Evolutionary conservation across 2,797 vertebrate genomes (phyloP), one percentile per base, ranked within the genome.

Genomic region (Acanthurus leucopareius): DNA sequence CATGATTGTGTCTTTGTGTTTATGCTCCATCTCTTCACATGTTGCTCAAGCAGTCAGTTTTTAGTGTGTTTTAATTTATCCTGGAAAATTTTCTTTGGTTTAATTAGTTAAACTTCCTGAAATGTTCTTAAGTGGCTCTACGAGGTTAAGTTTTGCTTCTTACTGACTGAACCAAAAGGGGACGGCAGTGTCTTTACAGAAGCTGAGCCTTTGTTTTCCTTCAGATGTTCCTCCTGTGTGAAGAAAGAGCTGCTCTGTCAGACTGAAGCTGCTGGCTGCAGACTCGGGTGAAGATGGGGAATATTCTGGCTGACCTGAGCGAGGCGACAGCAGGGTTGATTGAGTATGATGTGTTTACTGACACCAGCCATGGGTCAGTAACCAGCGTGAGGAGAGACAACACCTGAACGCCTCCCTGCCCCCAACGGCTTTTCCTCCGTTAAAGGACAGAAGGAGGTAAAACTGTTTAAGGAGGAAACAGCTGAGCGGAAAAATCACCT

Each of bases 261-360:
- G n/a, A 15, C 38, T 28, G 35, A 72, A 40, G 25, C 25, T 25
- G 25, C 25, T 25, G 25, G 25, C 25, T 25, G 25, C 25, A 25
- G 25, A 25, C 25, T 20, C 8, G 32, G 48, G 56, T 1, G 22
- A 38, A 48, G 32, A 48, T 25, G 35, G 1, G 15, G 47, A 44
- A 57, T 0, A 44, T 48, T 57, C 52, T n/a, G 40, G 38, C 20
- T 20, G 66, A 78, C 74, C 73, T 28, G 71, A 66, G 59, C 49
- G 9, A 69, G 60, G 81, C 47, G 78, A 73, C 72, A 48, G 72
- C 74, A 4, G 11, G 22, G 54, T 68, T 60, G 81, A 76, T 76
- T 20, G 60, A 79, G 70, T 79, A 68, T 59, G 82, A 82, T 82
- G 81, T 56, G 78, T 84, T 84, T 68, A 79, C 81, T 86, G 85